Evolutionary conservation across 2,888 invertebrate species (phyloP).

Genomic region (Drosophila pegasa): DNA sequence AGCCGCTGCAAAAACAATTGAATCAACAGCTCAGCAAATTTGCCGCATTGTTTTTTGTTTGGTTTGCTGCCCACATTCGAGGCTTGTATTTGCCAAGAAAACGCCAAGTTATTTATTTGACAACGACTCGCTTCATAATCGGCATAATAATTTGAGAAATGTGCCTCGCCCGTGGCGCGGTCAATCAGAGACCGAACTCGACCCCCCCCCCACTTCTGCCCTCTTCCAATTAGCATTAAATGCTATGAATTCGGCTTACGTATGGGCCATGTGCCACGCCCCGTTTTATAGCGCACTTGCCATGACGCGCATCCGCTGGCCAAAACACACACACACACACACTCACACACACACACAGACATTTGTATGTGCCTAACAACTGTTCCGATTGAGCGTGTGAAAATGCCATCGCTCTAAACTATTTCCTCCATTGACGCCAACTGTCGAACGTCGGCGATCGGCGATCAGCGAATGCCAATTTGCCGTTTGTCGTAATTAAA

Average conservation of each 20-base stretch:
- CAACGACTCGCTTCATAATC: conserved; percentile 49
- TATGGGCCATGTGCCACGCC: conserved; percentile 49
- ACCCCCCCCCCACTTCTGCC: background rate
- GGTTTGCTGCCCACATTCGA: conserved; percentile 51
- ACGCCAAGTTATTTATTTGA: conserved; percentile 72
- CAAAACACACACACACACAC: conserved; percentile 8
- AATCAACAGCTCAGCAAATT: conserved; percentile 40
- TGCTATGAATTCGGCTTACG: conserved; percentile 29
- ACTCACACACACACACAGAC: background rate
- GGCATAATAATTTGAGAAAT: conserved; percentile 60
- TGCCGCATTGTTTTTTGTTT: conserved; percentile 58
- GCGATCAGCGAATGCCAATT: conserved; percentile 56
- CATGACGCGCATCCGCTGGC: conserved; percentile 66
- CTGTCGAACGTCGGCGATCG: conserved; percentile 24
- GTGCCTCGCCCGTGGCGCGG: conserved; percentile 33
- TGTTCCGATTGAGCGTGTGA: conserved; percentile 68
- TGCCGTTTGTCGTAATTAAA: conserved; percentile 74
- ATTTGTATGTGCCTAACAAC: conserved; percentile 22
- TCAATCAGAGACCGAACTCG: conserved; percentile 41
- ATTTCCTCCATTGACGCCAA: conserved; percentile 62
- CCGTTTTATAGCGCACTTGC: conserved; percentile 36
- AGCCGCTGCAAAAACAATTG: conserved; percentile 18
- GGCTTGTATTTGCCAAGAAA: conserved; percentile 68
- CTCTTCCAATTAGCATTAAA: conserved; percentile 34
- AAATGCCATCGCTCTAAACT: conserved; percentile 68